Evolutionary conservation across 2,113 vertebrate species (phyloP).

Genomic region (Acrocephalus kingi): DNA sequence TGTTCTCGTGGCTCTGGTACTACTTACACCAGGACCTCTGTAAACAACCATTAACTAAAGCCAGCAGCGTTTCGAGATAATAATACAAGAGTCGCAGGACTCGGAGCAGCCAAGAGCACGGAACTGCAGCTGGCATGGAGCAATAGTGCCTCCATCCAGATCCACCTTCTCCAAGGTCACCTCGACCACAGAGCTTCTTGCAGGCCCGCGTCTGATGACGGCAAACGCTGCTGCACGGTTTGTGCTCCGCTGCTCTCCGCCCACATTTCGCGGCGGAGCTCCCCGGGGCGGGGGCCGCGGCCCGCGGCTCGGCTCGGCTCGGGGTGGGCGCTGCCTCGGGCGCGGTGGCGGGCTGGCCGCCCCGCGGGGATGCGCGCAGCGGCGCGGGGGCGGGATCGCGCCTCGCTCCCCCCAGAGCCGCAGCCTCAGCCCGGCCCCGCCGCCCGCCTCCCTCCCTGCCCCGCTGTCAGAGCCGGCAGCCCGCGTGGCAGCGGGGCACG

Average conservation of each 20-base stretch:
- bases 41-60: neutral
- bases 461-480: neutral
- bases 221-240: neutral
- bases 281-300: too few relatives aligned
- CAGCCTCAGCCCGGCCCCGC: neutral
- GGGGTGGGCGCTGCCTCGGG: neutral
- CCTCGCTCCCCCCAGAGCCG: neutral
- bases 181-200: neutral
- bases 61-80: neutral
- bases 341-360: neutral
- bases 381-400: neutral
- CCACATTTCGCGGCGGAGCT: neutral
- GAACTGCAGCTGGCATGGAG: neutral
- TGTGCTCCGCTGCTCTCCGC: neutral
- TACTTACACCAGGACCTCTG: neutral
- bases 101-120: neutral
- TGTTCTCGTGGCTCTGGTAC: neutral
- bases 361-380: neutral
- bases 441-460: neutral
- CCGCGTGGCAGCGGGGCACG: neutral
- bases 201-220: neutral
- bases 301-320: neutral
- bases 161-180: conserved; percentile 25
- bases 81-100: neutral
- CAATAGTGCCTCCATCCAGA: neutral